Evolutionary conservation across 2,888 invertebrate genomes (phyloP).

Genomic region (Tetanocera ferruginea): DNA sequence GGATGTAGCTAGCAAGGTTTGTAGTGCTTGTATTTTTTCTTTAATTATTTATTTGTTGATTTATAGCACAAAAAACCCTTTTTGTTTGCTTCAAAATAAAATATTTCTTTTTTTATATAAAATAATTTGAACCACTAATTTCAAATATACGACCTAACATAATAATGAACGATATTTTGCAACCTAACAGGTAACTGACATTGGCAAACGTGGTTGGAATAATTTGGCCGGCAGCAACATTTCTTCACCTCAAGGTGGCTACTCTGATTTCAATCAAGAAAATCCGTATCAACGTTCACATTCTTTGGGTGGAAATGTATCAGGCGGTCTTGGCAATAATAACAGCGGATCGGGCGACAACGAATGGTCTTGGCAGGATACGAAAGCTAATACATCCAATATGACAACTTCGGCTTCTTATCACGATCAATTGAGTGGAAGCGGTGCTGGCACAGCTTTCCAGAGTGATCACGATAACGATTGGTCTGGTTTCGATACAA

Average conservation of each 20-base stretch:
- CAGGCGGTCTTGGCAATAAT: constrained; percentile 57
- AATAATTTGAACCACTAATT: not conserved
- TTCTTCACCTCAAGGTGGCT: constrained; percentile 67
- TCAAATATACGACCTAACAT: not conserved
- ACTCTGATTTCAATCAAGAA: constrained; percentile 62
- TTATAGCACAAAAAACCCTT: not conserved
- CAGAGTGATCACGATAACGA: constrained; percentile 59
- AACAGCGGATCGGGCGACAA: constrained; percentile 56
- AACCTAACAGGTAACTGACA: constrained; percentile 74
- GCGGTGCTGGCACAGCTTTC: constrained; percentile 47
- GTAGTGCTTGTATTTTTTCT: constrained; percentile 51
- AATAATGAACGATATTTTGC: not conserved
- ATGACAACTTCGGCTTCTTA: constrained; percentile 61
- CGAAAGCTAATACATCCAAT: constrained; percentile 55
- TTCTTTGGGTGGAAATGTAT: constrained; percentile 63
- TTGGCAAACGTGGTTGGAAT: constrained; percentile 78
- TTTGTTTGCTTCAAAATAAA: not conserved
- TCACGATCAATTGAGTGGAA: constrained; percentile 57
- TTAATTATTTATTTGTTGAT: constrained; percentile 1
- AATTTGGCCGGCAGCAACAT: constrained; percentile 74
- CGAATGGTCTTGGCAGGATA: constrained; percentile 68
- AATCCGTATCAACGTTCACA: constrained; percentile 67
- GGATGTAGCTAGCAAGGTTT: constrained; percentile 77
- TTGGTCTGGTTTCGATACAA: constrained; percentile 67
- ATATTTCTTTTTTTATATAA: not conserved